phyloP scores from a whole-genome alignment of 1,140 invertebrate genomes.

The Philopotamus ludificatus region DNA sequence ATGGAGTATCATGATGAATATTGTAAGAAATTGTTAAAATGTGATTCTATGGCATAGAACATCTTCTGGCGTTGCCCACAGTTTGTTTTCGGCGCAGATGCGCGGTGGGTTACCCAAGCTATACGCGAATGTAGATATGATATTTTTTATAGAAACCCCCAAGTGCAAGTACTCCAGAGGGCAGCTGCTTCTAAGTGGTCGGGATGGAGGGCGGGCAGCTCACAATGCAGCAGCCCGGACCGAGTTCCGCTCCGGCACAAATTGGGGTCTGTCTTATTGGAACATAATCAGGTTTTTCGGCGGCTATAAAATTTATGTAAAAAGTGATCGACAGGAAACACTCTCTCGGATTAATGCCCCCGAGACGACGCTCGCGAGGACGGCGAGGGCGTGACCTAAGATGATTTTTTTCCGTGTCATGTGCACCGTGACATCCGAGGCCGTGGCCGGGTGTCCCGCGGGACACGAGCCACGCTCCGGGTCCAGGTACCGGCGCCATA shows the following conservation, averaged over 20 bases:
- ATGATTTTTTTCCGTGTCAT: no score
- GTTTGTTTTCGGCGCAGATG: conserved; percentile 22
- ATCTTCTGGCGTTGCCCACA: no score
- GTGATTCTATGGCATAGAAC: no score
- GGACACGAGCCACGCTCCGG: neutral
- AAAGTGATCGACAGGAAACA: no score
- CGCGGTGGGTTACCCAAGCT: conserved; percentile 11
- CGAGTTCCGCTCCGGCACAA: neutral
- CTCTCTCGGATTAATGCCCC: no score
- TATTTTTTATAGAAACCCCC: conserved; percentile 26
- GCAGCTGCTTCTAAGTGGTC: conserved; percentile 21
- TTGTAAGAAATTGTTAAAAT: no score
- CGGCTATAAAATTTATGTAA: no score
- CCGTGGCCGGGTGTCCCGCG: conserved; percentile 12
- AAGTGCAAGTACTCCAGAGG: conserved; percentile 22
- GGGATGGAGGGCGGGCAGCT: conserved; percentile 9
- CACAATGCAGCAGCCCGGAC: neutral
- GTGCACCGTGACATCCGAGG: conserved; percentile 15
- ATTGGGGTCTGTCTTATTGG: conserved; percentile 18
- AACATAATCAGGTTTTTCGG: neutral
- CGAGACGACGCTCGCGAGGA: no score
- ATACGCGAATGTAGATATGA: conserved; percentile 28
- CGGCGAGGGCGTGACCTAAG: no score
- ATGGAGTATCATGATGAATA: no score
- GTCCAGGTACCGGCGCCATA: conserved; percentile 20